These are phyloP conservation scores for Cantharis lateralis DNA, from an alignment of 2,888 invertebrate species.

Conservation along the genomic window DNA sequence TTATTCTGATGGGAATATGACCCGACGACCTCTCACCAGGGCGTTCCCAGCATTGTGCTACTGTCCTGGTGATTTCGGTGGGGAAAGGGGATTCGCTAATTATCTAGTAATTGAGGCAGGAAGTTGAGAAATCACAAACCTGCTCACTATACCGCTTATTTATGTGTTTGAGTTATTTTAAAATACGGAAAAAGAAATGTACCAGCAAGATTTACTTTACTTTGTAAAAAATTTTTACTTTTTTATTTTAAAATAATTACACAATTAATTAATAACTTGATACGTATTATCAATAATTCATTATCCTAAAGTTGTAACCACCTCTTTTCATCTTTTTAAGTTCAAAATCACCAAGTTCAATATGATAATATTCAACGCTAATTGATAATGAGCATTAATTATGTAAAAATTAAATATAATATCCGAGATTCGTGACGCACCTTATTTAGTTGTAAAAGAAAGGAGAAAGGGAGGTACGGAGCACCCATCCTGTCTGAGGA, in stretches of 20 bases:
- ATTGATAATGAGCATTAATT: constrained; percentile 3
- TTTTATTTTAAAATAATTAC: no score
- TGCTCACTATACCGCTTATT: constrained; percentile 21
- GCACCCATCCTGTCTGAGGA: constrained; percentile 57
- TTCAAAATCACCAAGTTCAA: background rate
- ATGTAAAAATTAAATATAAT: background rate
- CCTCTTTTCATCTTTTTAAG: background rate
- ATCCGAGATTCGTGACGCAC: background rate
- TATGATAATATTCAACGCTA: background rate
- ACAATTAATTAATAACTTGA: background rate
- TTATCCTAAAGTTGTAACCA: background rate
- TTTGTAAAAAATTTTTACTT: background rate
- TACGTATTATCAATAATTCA: background rate
- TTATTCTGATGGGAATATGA: constrained; percentile 58
- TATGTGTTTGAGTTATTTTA: constrained; percentile 14
- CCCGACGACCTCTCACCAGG: constrained; percentile 55
- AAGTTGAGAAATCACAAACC: constrained; percentile 53
- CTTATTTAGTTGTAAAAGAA: constrained; percentile 7
- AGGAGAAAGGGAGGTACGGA: constrained; percentile 47
- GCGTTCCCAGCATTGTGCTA: constrained; percentile 57
- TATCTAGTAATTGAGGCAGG: constrained; percentile 56
- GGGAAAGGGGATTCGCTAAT: constrained; percentile 48
- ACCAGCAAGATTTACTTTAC: background rate
- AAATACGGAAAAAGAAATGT: background rate
- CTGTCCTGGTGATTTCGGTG: constrained; percentile 39